A percentile compares a stretch with the other conserved stretches of the same genome.
phyloP scores from a whole-genome alignment of 1,140 invertebrate genomes.

The Euschistus heros region DNA sequence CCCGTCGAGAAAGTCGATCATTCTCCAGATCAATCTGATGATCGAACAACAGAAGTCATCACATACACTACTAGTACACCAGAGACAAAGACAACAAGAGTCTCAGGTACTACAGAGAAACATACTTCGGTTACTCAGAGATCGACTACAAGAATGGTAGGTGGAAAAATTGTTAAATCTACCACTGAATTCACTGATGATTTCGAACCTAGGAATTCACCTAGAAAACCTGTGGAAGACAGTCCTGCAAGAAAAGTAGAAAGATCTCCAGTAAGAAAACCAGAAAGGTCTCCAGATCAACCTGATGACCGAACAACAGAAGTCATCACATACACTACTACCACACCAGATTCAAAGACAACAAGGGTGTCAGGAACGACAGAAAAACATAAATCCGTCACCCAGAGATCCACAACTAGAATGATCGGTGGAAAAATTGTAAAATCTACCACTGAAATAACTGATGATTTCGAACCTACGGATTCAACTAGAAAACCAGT shows the following conservation, averaged over 20 bases:
- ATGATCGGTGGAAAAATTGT: slow-evolving; percentile 27
- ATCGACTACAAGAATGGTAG: slow-evolving; percentile 22
- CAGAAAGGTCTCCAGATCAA: background rate
- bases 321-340: background rate
- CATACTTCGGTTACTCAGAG: background rate
- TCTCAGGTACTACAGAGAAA: background rate
- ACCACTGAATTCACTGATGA: background rate
- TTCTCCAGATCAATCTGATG: background rate
- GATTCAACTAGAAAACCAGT: background rate
- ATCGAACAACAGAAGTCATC: background rate
- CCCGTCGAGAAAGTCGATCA: background rate
- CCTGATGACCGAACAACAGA: background rate
- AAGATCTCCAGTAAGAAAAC: background rate
- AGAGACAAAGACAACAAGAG: background rate
- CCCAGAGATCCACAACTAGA: background rate
- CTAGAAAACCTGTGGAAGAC: background rate
- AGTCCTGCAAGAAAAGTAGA: background rate
- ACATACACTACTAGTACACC: background rate
- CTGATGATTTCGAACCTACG: background rate
- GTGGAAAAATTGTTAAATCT: slow-evolving; percentile 25
- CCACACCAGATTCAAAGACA: background rate
- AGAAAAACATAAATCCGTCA: background rate
- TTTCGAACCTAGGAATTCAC: background rate
- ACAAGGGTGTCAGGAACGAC: background rate
- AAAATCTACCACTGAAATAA: background rate